phyloP scores from a whole-genome alignment of 1,140 invertebrate species.

The Leguminivora glycinivorella region DNA sequence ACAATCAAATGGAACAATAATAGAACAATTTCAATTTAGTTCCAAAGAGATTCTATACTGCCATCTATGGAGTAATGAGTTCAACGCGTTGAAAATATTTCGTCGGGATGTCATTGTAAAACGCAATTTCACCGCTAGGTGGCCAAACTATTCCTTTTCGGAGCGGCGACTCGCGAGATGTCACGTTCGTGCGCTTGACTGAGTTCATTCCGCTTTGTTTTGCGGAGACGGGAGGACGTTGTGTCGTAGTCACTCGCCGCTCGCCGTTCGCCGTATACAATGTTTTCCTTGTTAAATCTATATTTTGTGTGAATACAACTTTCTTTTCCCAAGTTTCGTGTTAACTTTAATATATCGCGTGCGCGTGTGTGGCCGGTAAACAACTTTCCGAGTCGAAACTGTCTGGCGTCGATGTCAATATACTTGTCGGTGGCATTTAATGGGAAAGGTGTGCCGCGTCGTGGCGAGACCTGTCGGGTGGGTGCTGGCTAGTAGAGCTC shows the following conservation, averaged over 20 bases:
- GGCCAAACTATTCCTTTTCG: conserved; percentile 3
- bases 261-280: conserved; percentile 66
- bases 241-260: conserved; percentile 42
- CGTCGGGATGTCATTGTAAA: background rate
- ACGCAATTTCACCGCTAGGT: conserved; percentile 14
- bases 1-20: background rate
- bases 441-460: conserved; percentile 77
- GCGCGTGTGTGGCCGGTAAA: background rate
- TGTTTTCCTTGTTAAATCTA: conserved; percentile 63
- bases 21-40: background rate
- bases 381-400: conserved; percentile 15
- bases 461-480: conserved; percentile 69
- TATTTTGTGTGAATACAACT: conserved; percentile 56
- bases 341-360: conserved; percentile 9
- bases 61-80: background rate
- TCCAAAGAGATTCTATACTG: background rate
- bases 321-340: conserved; percentile 35
- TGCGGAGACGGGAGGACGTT: conserved; percentile 74
- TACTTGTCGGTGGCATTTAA: conserved; percentile 77
- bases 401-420: conserved; percentile 72
- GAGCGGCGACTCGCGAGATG: conserved; percentile 50
- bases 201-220: conserved; percentile 76
- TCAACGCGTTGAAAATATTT: background rate
- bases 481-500: conserved; percentile 41
- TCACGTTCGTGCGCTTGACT: conserved; percentile 44